These are phyloP conservation scores for Coryphaenoides rupestris DNA, from an alignment of 2,113 vertebrate species.

Conservation along the genomic window DNA sequence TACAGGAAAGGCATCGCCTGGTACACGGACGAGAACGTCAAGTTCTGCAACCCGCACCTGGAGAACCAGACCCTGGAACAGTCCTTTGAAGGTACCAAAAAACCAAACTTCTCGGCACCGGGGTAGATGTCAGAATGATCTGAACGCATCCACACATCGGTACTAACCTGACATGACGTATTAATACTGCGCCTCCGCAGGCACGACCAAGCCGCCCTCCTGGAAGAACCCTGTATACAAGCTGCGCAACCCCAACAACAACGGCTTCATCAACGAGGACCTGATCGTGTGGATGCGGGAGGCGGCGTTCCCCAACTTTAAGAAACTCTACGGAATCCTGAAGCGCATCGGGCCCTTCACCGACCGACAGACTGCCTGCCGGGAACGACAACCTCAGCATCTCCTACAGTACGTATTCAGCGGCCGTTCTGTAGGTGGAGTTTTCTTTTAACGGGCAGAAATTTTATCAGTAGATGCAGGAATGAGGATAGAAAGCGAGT, in stretches of 20 bases:
- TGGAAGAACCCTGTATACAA: slow-evolving; percentile 79
- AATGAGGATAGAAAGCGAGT: background rate
- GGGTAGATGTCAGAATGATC: background rate
- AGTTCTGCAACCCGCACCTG: slow-evolving; percentile 82
- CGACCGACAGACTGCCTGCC: slow-evolving; percentile 74
- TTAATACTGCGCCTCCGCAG: slow-evolving; percentile 47
- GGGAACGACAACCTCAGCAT: slow-evolving; percentile 81
- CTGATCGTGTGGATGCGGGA: slow-evolving; percentile 92
- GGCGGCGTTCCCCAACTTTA: slow-evolving; percentile 85
- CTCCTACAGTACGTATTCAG: slow-evolving; percentile 85
- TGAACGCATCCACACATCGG: too few relatives aligned
- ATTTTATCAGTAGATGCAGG: background rate
- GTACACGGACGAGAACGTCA: slow-evolving; percentile 94
- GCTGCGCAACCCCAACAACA: slow-evolving; percentile 73
- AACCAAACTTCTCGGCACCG: background rate
- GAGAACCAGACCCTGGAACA: slow-evolving; percentile 64
- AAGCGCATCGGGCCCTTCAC: slow-evolving; percentile 29
- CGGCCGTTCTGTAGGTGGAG: too few relatives aligned
- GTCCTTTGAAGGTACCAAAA: slow-evolving; percentile 77
- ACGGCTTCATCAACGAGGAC: slow-evolving; percentile 83
- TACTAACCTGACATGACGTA: too few relatives aligned
- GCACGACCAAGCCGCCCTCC: slow-evolving; percentile 74
- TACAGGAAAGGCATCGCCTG: slow-evolving; percentile 78
- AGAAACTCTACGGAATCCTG: slow-evolving; percentile 84
- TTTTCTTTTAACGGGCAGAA: too few relatives aligned